phyloP scores from a whole-genome alignment of 2,113 vertebrate species.

The Gnathonemus longibarbis region DNA sequence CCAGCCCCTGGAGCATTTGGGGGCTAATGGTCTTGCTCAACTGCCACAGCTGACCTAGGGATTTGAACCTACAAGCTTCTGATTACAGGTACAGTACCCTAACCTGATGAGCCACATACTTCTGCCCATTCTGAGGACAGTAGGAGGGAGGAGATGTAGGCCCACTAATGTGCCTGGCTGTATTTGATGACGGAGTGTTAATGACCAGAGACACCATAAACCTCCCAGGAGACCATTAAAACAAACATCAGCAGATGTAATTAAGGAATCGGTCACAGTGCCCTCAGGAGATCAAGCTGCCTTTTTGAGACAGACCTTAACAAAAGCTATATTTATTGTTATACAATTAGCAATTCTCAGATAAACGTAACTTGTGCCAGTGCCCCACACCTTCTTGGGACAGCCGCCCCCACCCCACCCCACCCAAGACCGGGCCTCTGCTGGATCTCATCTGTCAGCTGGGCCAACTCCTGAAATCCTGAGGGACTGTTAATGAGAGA shows the following conservation, averaged over 20 bases:
- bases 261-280: neutral
- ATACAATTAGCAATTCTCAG: neutral
- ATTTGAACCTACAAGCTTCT: too few species aligned
- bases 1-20: too few species aligned
- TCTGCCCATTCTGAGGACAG: neutral
- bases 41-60: too few species aligned
- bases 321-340: neutral
- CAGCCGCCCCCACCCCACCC: neutral
- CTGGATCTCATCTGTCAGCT: neutral
- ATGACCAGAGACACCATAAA: neutral
- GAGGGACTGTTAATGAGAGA: neutral
- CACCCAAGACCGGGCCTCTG: neutral
- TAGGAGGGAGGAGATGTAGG: neutral
- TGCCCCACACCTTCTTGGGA: neutral
- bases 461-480: neutral
- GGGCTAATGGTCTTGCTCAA: too few species aligned
- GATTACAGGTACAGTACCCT: neutral
- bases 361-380: neutral
- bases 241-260: slow-evolving; percentile 9
- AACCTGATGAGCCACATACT: neutral
- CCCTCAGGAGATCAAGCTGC: neutral
- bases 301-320: neutral
- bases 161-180: neutral
- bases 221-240: neutral
- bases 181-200: neutral